phyloP scores from a whole-genome alignment of 2,888 invertebrate genomes.

The Leptura quadrifasciata region DNA sequence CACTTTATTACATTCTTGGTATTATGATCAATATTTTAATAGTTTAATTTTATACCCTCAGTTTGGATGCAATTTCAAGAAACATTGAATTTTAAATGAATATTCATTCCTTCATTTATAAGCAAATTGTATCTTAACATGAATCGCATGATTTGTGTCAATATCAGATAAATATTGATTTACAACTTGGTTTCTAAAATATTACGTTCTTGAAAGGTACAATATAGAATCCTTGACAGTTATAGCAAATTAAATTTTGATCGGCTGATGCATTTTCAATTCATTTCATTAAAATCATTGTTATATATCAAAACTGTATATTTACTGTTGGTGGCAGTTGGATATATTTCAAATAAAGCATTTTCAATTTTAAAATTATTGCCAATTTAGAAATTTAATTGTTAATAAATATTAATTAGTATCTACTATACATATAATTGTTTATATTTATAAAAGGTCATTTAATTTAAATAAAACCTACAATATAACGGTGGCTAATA shows the following conservation, averaged over 20 bases:
- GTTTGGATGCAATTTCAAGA: not conserved
- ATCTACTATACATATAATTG: not conserved
- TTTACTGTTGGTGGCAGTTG: too few relatives aligned
- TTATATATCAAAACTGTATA: not conserved
- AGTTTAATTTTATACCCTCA: conserved; percentile 1
- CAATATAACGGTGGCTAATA: not conserved
- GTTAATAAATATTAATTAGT: too few relatives aligned
- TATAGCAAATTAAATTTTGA: not conserved
- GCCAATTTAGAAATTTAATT: too few relatives aligned
- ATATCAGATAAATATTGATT: conserved; percentile 18
- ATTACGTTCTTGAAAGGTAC: not conserved
- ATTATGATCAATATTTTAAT: not conserved
- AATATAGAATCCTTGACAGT: not conserved
- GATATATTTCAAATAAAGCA: too few relatives aligned
- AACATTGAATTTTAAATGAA: conserved; percentile 11
- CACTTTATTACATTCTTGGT: not conserved
- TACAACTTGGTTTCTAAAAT: not conserved
- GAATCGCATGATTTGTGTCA: conserved; percentile 35
- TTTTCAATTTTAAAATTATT: too few relatives aligned
- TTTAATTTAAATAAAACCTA: not conserved
- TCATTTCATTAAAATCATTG: not conserved
- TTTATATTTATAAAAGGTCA: not conserved
- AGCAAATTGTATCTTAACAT: conserved; percentile 18
- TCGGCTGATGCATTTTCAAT: not conserved
- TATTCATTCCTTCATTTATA: conserved; percentile 4